phyloP scores from a whole-genome alignment of 1,140 invertebrate species.

The Drosophila auraria region DNA sequence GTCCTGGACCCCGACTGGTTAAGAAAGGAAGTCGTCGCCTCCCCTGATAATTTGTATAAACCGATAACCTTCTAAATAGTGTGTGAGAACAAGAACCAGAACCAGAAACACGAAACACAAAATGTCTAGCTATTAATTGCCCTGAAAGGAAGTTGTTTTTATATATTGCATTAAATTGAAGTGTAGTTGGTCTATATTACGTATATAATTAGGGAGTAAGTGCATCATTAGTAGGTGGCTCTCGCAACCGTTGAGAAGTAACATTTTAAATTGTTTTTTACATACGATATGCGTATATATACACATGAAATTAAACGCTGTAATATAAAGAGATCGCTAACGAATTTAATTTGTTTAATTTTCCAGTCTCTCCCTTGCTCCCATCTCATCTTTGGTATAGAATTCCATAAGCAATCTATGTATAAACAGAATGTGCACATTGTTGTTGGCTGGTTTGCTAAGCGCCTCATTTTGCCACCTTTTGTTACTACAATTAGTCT shows the following conservation, averaged over 20 bases:
- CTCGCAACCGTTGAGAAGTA: slow-evolving; percentile 66
- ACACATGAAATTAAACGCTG: slow-evolving; percentile 61
- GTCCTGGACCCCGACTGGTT: slow-evolving; percentile 11
- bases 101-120: slow-evolving; percentile 41
- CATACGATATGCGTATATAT: slow-evolving; percentile 39
- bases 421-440: slow-evolving; percentile 61
- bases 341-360: slow-evolving; percentile 78
- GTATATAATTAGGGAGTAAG: slow-evolving; percentile 54
- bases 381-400: slow-evolving; percentile 50
- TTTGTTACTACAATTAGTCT: slow-evolving; percentile 48
- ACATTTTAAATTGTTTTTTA: slow-evolving; percentile 79
- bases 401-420: slow-evolving; percentile 59
- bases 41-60: slow-evolving; percentile 69
- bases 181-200: slow-evolving; percentile 63
- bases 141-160: slow-evolving; percentile 75
- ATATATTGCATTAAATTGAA: slow-evolving; percentile 70
- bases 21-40: slow-evolving; percentile 11
- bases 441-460: slow-evolving; percentile 73
- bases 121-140: slow-evolving; percentile 65
- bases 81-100: slow-evolving; percentile 13
- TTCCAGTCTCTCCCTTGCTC: slow-evolving; percentile 3
- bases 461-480: slow-evolving; percentile 52
- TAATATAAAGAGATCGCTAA: slow-evolving; percentile 78
- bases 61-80: slow-evolving; percentile 41
- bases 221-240: slow-evolving; percentile 66